These are phyloP conservation scores for Limnephilus marmoratus DNA, from an alignment of 2,888 invertebrate genomes.

Conservation along the genomic window DNA sequence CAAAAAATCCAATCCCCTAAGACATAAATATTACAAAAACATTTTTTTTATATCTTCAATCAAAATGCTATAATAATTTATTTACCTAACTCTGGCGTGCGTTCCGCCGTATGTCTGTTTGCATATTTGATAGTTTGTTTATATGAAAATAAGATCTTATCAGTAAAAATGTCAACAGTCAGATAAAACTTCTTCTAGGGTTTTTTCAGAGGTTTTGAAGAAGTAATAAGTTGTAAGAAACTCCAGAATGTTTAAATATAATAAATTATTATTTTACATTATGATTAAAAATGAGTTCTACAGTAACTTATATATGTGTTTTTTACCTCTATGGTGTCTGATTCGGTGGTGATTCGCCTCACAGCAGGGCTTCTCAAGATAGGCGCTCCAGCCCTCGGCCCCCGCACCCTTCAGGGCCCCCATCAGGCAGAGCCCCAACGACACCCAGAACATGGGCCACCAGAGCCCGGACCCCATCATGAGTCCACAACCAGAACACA, in stretches of 20 bases:
- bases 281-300: too few species aligned
- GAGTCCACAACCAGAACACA: background rate
- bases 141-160: background rate
- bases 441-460: constrained; percentile 31
- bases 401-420: constrained; percentile 16
- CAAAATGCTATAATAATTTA: background rate
- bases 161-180: background rate
- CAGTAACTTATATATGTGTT: too few species aligned
- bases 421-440: background rate
- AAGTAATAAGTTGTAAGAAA: background rate
- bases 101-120: background rate
- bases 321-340: constrained; percentile 80
- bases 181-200: background rate
- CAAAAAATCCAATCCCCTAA: too few species aligned
- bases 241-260: background rate
- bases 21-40: too few species aligned
- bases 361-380: constrained; percentile 82
- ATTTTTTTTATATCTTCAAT: background rate
- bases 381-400: constrained; percentile 78
- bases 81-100: background rate
- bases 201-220: background rate
- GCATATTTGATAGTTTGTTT: background rate
- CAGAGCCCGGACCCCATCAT: background rate
- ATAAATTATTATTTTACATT: too few species aligned
- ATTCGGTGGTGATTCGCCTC: constrained; percentile 79